These are phyloP conservation scores for Euplexia lucipara DNA, from an alignment of 2,888 invertebrate species.

Conservation along the genomic window DNA sequence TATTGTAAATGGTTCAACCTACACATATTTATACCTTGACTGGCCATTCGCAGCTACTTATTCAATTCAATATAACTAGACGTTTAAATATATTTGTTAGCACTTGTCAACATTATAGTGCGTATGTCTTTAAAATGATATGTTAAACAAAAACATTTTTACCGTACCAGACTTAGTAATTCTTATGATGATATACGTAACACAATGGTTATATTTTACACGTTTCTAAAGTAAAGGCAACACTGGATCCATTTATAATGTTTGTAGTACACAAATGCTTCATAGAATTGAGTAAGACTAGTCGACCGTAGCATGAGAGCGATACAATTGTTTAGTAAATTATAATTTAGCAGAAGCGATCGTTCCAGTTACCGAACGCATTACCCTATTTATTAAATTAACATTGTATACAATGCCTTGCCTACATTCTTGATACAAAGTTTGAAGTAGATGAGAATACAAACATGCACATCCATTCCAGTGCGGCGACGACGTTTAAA, in stretches of 20 bases:
- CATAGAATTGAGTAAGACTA: conserved; percentile 68
- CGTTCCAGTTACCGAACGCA: conserved; percentile 61
- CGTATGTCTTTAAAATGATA: conserved; percentile 8
- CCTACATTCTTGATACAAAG: conserved; percentile 9
- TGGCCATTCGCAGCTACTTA: conserved; percentile 41
- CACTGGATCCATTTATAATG: conserved; percentile 38
- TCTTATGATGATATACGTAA: not conserved
- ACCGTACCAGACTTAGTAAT: not conserved
- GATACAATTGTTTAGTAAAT: conserved; percentile 71
- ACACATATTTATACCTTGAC: conserved; percentile 53
- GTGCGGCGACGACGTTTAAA: conserved; percentile 7
- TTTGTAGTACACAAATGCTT: conserved; percentile 51
- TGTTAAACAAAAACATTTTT: not conserved
- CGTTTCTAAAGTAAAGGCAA: conserved; percentile 11
- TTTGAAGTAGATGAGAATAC: conserved; percentile 14
- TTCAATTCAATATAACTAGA: conserved; percentile 36
- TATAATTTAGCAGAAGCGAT: conserved; percentile 71
- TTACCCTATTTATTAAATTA: conserved; percentile 62
- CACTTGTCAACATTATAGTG: conserved; percentile 16
- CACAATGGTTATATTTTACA: not conserved
- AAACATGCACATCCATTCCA: conserved; percentile 6
- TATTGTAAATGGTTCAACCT: conserved; percentile 67
- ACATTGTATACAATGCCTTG: conserved; percentile 27
- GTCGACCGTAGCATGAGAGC: conserved; percentile 57
- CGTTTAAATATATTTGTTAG: conserved; percentile 15